Conservation (phyloP, 2,797 vertebrate species). For the Emydoidea blandingii region DNA sequence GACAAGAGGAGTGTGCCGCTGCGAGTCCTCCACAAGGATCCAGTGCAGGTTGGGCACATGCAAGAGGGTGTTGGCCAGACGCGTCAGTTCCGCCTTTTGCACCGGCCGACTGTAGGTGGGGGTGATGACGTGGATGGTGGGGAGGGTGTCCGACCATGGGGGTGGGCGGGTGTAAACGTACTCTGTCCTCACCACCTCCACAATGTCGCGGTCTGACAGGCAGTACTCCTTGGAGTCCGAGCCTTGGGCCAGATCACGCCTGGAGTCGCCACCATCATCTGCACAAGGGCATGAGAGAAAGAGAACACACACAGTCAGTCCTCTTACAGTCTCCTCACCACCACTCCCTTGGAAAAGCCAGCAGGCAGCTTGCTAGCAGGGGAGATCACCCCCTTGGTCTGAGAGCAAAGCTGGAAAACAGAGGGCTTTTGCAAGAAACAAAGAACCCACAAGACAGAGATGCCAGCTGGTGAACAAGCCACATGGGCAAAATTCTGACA, state of each 20-base stretch:
- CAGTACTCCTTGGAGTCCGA: conserved; percentile 96
- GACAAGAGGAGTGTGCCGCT: conserved; percentile 91
- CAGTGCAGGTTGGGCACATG: conserved; percentile 98
- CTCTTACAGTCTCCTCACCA: neutral
- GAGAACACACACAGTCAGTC: conserved; percentile 46
- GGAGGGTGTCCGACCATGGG: conserved; percentile 95
- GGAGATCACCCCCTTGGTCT: neutral
- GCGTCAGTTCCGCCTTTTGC: conserved; percentile 96
- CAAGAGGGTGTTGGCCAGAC: conserved; percentile 95
- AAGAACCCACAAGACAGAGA: conserved; percentile 33
- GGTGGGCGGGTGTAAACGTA: conserved; percentile 97
- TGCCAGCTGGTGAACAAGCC: neutral
- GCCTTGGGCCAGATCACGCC: conserved; percentile 85
- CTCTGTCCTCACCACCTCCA: conserved; percentile 98
- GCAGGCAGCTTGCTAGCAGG: neutral
- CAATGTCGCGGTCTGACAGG: conserved; percentile 95
- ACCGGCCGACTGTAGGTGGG: conserved; percentile 97
- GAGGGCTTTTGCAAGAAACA: conserved; percentile 18
- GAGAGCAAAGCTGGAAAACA: neutral
- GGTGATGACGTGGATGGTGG: conserved; percentile 96
- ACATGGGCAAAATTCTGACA: neutral
- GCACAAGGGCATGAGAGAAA: conserved; percentile 62
- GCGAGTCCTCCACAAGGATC: conserved; percentile 97
- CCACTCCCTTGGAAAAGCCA: neutral
- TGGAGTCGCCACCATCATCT: conserved; percentile 93